Conservation (phyloP, 2,113 vertebrate genomes). For the Neotoma lepida region DNA sequence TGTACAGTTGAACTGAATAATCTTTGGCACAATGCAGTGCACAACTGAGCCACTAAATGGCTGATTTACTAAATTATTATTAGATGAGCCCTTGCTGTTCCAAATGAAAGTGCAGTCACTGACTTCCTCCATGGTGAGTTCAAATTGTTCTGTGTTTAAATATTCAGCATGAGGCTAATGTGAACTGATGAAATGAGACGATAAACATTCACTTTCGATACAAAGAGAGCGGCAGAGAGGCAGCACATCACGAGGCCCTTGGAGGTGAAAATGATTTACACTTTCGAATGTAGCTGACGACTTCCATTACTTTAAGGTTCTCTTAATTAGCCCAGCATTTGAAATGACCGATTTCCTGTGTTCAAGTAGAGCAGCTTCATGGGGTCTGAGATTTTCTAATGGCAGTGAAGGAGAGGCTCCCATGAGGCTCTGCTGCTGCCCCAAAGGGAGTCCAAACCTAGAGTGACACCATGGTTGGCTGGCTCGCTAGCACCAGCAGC, state of each 20-base stretch:
- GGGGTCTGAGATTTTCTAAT: background rate
- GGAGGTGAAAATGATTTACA: slow-evolving; percentile 88
- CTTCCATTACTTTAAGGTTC: slow-evolving; percentile 83
- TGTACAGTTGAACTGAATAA: slow-evolving; percentile 82
- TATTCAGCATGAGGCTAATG: slow-evolving; percentile 94
- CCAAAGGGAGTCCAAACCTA: background rate
- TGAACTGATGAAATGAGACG: slow-evolving; percentile 91
- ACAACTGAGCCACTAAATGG: slow-evolving; percentile 89
- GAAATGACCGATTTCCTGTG: slow-evolving; percentile 77
- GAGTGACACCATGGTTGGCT: background rate
- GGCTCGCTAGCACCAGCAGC: background rate
- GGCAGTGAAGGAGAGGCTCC: background rate
- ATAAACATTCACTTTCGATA: slow-evolving; percentile 89
- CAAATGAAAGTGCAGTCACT: slow-evolving; percentile 88
- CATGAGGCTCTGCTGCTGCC: background rate
- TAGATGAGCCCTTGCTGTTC: slow-evolving; percentile 89
- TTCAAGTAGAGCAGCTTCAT: background rate
- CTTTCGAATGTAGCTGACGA: slow-evolving; percentile 84
- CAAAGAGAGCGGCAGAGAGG: slow-evolving; percentile 84
- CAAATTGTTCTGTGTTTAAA: slow-evolving; percentile 93
- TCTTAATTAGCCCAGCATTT: slow-evolving; percentile 85
- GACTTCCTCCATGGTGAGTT: slow-evolving; percentile 87
- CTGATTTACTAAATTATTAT: slow-evolving; percentile 92
- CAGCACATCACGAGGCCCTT: slow-evolving; percentile 83
- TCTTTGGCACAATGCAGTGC: slow-evolving; percentile 86